Percentiles rank a stretch among this genome's conserved stretches.
phyloP scores from a whole-genome alignment of 2,888 invertebrate species.

The Ophion obscuratus region DNA sequence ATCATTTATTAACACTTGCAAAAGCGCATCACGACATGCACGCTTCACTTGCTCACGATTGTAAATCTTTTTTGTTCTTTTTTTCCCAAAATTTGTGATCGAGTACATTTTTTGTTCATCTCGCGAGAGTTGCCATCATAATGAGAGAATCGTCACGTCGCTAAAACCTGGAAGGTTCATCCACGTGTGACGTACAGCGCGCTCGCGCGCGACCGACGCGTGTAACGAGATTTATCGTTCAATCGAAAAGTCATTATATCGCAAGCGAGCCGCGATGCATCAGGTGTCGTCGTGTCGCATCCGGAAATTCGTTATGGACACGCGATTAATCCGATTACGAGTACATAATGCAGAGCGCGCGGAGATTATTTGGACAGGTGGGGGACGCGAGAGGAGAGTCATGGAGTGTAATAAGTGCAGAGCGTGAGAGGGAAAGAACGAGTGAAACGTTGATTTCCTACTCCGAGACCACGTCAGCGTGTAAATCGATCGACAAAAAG shows the following conservation, averaged over 20 bases:
- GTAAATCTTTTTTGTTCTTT: too few species aligned
- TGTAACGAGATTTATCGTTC: conserved; percentile 33
- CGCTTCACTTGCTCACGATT: too few species aligned
- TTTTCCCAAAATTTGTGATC: too few species aligned
- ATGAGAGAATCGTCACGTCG: too few species aligned
- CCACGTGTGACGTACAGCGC: background rate
- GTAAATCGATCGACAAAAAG: conserved; percentile 40
- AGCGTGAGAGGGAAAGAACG: conserved; percentile 1
- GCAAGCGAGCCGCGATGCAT: conserved; percentile 32
- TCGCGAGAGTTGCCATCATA: too few species aligned
- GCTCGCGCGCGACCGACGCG: background rate
- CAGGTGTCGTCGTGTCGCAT: conserved; percentile 45
- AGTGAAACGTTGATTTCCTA: conserved; percentile 26
- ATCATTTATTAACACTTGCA: too few species aligned
- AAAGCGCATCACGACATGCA: too few species aligned
- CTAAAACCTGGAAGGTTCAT: background rate
- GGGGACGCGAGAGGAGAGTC: conserved; percentile 50
- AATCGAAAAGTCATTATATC: conserved; percentile 52
- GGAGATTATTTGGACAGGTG: conserved; percentile 23
- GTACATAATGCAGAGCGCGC: conserved; percentile 41
- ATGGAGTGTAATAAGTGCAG: conserved; percentile 60
- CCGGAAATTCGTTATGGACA: conserved; percentile 48
- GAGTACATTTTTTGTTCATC: too few species aligned
- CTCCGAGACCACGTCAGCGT: conserved; percentile 9
- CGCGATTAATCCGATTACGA: conserved; percentile 59